Evolutionary conservation across 2,113 vertebrate genomes (phyloP).

Genomic region (Falcunculus frontatus): DNA sequence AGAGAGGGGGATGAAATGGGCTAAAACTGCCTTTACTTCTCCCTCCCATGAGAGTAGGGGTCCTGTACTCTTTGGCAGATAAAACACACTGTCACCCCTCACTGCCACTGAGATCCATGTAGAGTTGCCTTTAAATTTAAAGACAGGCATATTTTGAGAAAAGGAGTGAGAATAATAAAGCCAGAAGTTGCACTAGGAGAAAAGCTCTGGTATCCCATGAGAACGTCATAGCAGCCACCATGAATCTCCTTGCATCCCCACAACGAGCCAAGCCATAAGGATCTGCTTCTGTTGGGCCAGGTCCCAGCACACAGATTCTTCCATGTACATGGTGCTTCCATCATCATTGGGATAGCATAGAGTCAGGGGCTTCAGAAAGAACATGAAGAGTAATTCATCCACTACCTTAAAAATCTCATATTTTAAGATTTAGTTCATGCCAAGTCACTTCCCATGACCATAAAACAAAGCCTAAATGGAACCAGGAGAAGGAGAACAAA

Average conservation of each 20-base stretch:
- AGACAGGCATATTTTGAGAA: background rate
- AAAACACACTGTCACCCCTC: background rate
- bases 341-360: background rate
- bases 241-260: background rate
- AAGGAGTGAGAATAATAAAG: background rate
- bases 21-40: background rate
- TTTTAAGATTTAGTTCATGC: background rate
- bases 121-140: background rate
- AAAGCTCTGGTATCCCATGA: background rate
- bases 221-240: fast-evolving
- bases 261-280: background rate
- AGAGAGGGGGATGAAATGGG: background rate
- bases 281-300: background rate
- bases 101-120: background rate
- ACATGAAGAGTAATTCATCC: background rate
- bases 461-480: background rate
- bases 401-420: background rate
- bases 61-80: background rate
- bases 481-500: background rate
- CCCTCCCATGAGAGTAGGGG: background rate
- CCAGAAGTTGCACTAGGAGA: background rate
- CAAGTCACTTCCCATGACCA: background rate
- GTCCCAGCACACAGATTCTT: background rate
- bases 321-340: background rate
- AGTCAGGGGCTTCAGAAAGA: background rate